Evolutionary conservation across 2,113 vertebrate genomes (phyloP).

Genomic region (Petrocephalus zakoni): DNA sequence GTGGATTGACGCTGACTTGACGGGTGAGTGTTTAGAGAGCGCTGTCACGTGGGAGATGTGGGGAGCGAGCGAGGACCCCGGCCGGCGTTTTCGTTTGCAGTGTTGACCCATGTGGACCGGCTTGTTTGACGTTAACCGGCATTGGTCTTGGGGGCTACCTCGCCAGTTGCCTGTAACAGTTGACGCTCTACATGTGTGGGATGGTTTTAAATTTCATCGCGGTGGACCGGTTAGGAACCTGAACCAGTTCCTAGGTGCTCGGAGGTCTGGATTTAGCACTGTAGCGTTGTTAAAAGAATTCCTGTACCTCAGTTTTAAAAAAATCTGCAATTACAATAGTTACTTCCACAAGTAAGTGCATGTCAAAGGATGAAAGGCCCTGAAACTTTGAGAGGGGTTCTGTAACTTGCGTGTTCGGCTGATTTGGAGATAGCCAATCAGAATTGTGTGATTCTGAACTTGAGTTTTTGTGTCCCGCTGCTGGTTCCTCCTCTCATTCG

Average conservation of each 20-base stretch:
- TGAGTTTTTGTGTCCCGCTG: neutral
- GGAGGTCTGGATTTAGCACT: neutral
- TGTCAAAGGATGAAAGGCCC: neutral
- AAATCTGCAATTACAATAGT: neutral
- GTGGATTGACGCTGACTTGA: neutral
- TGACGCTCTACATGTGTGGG: neutral
- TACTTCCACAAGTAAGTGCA: neutral
- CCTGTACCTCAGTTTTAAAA: neutral
- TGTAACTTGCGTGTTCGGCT: neutral
- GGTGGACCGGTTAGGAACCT: neutral
- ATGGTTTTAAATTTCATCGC: neutral
- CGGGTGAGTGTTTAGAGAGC: neutral
- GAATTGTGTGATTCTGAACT: neutral
- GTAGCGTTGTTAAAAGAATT: neutral
- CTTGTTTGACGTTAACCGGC: neutral
- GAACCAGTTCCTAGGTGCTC: neutral
- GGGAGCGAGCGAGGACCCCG: neutral
- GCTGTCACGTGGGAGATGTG: neutral
- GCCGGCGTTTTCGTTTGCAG: neutral
- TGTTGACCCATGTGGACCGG: neutral
- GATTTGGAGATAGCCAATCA: neutral
- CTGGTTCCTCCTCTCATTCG: neutral
- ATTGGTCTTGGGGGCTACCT: neutral
- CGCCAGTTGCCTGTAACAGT: no score
- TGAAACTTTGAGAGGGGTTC: neutral